These are phyloP conservation scores for Platysternon megacephalum DNA, from an alignment of 2,113 vertebrate genomes.

Conservation along the genomic window DNA sequence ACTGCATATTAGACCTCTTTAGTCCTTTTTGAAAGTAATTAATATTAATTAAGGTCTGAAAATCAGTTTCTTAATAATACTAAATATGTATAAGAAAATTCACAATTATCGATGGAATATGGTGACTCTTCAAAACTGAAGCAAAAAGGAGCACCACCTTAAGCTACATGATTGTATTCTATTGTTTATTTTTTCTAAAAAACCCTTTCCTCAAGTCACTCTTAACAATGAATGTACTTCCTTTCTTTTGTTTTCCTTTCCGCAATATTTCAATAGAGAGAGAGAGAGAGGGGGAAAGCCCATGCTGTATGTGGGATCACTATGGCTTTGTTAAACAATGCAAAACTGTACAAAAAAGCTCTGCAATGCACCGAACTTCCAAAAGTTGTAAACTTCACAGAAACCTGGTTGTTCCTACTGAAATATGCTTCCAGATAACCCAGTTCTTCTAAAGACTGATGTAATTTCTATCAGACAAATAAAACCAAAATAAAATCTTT, in stretches of 20 bases:
- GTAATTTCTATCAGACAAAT: fast-evolving
- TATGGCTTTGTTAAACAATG: background rate
- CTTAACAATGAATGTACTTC: constrained; percentile 73
- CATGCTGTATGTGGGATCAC: constrained; percentile 2
- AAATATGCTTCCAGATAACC: background rate
- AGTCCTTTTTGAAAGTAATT: fast-evolving
- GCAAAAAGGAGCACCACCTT: constrained; percentile 65
- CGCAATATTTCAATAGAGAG: constrained; percentile 71
- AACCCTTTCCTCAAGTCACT: constrained; percentile 66
- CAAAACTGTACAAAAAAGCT: fast-evolving
- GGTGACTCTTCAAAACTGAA: constrained; percentile 14
- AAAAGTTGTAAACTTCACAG: background rate
- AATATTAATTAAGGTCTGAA: too few species aligned
- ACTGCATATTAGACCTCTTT: background rate
- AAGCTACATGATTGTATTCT: constrained; percentile 58
- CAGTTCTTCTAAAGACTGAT: background rate
- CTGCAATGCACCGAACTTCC: background rate
- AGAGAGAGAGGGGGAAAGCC: constrained; percentile 33
- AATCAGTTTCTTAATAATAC: background rate
- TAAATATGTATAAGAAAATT: background rate
- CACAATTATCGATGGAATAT: background rate
- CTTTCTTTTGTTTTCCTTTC: constrained; percentile 81
- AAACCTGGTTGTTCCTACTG: background rate
- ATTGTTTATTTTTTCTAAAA: constrained; percentile 65
- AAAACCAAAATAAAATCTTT: background rate